These are phyloP conservation scores for Sinella curviseta DNA, from an alignment of 1,140 invertebrate species.

Conservation along the genomic window DNA sequence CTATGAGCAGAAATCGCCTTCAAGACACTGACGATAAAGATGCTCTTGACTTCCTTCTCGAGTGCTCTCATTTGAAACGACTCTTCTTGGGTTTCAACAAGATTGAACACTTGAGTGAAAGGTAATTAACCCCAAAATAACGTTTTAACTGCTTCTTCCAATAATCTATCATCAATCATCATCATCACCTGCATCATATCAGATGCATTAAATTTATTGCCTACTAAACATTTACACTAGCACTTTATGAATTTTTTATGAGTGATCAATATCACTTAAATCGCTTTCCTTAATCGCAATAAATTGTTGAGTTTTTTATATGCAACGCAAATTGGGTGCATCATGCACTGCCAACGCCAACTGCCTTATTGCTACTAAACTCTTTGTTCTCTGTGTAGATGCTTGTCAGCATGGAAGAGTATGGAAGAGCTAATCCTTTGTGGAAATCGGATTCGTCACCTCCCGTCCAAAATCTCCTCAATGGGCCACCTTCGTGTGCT, in stretches of 20 bases:
- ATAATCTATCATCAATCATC: no score
- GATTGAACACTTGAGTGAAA: constrained; percentile 47
- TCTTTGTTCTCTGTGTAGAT: constrained; percentile 55
- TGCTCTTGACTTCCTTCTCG: constrained; percentile 46
- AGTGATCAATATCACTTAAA: no score
- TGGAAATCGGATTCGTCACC: constrained; percentile 73
- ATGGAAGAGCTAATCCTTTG: constrained; percentile 79
- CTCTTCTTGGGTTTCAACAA: constrained; percentile 48
- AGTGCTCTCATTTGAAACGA: constrained; percentile 42
- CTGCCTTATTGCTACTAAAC: background rate
- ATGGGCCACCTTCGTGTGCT: constrained; percentile 72
- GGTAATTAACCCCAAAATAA: constrained; percentile 34
- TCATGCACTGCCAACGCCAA: background rate
- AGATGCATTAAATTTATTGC: constrained; percentile 29
- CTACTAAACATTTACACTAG: no score
- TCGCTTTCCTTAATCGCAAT: no score
- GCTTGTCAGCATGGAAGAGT: constrained; percentile 71
- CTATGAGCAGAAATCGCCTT: constrained; percentile 46
- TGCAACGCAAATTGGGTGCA: no score
- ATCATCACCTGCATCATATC: no score
- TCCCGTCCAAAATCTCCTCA: constrained; percentile 74
- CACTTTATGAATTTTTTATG: no score
- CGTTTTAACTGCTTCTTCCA: no score
- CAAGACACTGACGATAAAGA: constrained; percentile 47
- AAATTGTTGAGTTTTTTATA: no score